These are phyloP conservation scores for Carterocephalus palaemon DNA, from an alignment of 2,888 invertebrate species.

Conservation along the genomic window DNA sequence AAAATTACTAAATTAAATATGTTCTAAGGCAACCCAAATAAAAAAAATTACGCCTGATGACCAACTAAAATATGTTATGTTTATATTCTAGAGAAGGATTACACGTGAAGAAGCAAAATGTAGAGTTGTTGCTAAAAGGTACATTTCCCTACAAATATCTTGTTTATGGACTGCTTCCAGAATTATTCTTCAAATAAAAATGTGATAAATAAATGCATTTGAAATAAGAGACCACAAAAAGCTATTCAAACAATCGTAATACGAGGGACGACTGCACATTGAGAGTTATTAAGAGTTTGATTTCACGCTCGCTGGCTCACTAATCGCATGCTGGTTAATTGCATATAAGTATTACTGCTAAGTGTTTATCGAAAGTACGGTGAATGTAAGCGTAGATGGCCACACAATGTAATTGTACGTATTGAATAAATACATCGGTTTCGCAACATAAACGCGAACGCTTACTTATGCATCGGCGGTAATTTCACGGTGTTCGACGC, in stretches of 20 bases:
- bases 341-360: constrained; percentile 47
- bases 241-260: constrained; percentile 4
- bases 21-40: too few relatives aligned
- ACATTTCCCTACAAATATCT: too few relatives aligned
- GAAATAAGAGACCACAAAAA: constrained; percentile 6
- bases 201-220: constrained; percentile 1
- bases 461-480: constrained; percentile 44
- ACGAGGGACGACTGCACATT: constrained; percentile 28
- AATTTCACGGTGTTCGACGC: constrained; percentile 61
- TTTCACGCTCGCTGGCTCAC: constrained; percentile 56
- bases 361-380: constrained; percentile 45
- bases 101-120: too few relatives aligned
- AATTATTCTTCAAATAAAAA: not conserved
- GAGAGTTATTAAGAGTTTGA: constrained; percentile 45
- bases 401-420: constrained; percentile 9
- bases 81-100: too few relatives aligned
- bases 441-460: constrained; percentile 34
- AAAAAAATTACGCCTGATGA: too few relatives aligned
- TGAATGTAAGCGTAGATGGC: constrained; percentile 19
- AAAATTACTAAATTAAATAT: too few relatives aligned
- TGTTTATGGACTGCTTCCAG: too few relatives aligned
- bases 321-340: constrained; percentile 56
- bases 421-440: constrained; percentile 32
- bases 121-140: too few relatives aligned
- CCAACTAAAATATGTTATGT: too few relatives aligned